Evolutionary conservation across 1,140 invertebrate species (phyloP).

Genomic region (Thaumatotibia leucotreta): DNA sequence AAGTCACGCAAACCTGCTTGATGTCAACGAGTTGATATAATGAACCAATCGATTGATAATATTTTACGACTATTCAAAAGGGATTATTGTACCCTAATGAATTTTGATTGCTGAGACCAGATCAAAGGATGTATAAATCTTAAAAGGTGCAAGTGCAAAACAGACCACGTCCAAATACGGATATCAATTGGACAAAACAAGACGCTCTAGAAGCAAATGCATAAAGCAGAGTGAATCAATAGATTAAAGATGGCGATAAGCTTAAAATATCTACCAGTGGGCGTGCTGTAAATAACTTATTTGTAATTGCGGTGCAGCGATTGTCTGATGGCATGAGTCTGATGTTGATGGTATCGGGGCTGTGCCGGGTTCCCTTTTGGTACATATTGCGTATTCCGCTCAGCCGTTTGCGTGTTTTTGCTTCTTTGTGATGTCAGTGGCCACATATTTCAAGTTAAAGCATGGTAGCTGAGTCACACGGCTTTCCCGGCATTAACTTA

Average conservation of each 20-base stretch:
- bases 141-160: neutral
- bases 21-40: neutral
- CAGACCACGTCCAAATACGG: slow-evolving; percentile 8
- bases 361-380: slow-evolving; percentile 23
- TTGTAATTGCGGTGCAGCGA: slow-evolving; percentile 41
- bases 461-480: neutral
- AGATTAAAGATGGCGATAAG: slow-evolving; percentile 32
- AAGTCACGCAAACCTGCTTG: neutral
- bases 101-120: neutral
- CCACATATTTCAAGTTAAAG: slow-evolving; percentile 3
- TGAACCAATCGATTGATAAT: neutral
- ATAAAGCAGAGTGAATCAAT: slow-evolving; percentile 24
- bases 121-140: neutral
- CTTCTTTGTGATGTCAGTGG: slow-evolving; percentile 14
- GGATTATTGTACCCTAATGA: neutral
- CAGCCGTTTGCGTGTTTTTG: slow-evolving; percentile 26
- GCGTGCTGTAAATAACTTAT: slow-evolving; percentile 43
- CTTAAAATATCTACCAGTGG: slow-evolving; percentile 33
- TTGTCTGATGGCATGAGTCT: slow-evolving; percentile 30
- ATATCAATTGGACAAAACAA: slow-evolving; percentile 23
- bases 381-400: slow-evolving; percentile 23
- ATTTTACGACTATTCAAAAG: neutral
- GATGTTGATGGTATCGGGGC: slow-evolving; percentile 37
- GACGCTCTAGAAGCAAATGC: slow-evolving; percentile 23
- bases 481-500: neutral